phyloP scores from a whole-genome alignment of 2,888 invertebrate species.

The Tuta absoluta region DNA sequence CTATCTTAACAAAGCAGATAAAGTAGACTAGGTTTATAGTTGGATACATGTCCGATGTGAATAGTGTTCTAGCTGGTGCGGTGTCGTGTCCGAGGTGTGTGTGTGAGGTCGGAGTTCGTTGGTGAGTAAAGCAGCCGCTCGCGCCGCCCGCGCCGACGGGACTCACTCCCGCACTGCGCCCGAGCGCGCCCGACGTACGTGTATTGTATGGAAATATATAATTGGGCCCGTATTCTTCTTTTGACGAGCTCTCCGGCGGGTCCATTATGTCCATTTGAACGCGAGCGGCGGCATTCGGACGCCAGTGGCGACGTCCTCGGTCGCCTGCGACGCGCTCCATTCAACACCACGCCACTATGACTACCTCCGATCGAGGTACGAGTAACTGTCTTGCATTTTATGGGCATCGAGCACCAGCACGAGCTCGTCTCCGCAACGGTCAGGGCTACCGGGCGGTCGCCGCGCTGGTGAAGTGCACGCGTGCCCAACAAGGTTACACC shows the following conservation, averaged over 20 bases:
- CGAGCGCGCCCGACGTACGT: constrained; percentile 70
- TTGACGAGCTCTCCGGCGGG: constrained; percentile 75
- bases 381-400: constrained; percentile 54
- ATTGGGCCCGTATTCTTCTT: constrained; percentile 79
- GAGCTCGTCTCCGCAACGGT: constrained; percentile 40
- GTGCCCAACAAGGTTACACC: constrained; percentile 56
- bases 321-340: constrained; percentile 67
- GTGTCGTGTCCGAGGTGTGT: neutral
- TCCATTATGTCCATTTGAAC: constrained; percentile 75
- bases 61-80: neutral
- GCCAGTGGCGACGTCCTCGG: constrained; percentile 75
- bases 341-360: constrained; percentile 65
- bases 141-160: constrained; percentile 50
- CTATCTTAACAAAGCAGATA: too few species aligned
- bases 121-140: constrained; percentile 34
- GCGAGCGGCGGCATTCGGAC: constrained; percentile 75
- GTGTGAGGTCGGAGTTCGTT: constrained; percentile 1
- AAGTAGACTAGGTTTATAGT: neutral
- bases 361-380: constrained; percentile 74
- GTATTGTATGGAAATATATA: constrained; percentile 79
- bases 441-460: constrained; percentile 38
- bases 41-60: neutral
- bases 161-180: constrained; percentile 71
- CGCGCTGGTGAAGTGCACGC: constrained; percentile 47
- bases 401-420: constrained; percentile 33